phyloP scores from a whole-genome alignment of 2,797 vertebrate species.

The Acanthiza pusilla region DNA sequence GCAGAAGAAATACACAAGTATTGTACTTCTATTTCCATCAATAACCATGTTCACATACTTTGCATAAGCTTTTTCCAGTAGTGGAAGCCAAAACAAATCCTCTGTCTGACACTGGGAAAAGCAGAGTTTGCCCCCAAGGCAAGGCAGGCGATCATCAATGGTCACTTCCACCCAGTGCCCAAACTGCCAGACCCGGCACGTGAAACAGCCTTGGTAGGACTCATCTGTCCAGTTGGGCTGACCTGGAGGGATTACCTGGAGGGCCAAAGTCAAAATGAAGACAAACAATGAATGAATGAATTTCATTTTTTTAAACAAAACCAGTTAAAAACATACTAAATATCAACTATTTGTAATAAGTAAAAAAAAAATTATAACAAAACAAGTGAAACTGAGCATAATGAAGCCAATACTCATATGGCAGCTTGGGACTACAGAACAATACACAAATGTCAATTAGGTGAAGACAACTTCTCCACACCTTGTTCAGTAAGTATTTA shows the following conservation, averaged over 20 bases:
- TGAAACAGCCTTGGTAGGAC: slow-evolving; percentile 84
- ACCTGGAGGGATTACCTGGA: slow-evolving; percentile 85
- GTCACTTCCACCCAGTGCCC: slow-evolving; percentile 90
- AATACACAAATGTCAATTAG: neutral
- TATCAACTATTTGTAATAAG: neutral
- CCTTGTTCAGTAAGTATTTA: slow-evolving; percentile 84
- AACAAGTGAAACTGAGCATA: neutral
- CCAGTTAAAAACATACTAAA: neutral
- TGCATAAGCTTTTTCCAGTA: slow-evolving; percentile 94
- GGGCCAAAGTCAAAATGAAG: neutral
- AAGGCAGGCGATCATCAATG: slow-evolving; percentile 90
- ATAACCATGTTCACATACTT: slow-evolving; percentile 77
- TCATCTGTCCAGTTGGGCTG: slow-evolving; percentile 86
- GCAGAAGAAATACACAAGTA: neutral
- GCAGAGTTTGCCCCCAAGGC: slow-evolving; percentile 84
- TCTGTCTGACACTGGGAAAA: slow-evolving; percentile 90
- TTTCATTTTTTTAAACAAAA: neutral
- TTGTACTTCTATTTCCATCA: neutral
- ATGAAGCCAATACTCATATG: neutral
- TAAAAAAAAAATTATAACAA: neutral
- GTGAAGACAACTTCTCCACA: slow-evolving; percentile 39
- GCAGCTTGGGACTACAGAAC: neutral
- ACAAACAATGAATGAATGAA: neutral
- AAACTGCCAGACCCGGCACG: slow-evolving; percentile 86
- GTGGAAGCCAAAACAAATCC: slow-evolving; percentile 90